These are phyloP conservation scores for Drosophila nikananu DNA, from an alignment of 1,140 invertebrate genomes.

Conservation along the genomic window DNA sequence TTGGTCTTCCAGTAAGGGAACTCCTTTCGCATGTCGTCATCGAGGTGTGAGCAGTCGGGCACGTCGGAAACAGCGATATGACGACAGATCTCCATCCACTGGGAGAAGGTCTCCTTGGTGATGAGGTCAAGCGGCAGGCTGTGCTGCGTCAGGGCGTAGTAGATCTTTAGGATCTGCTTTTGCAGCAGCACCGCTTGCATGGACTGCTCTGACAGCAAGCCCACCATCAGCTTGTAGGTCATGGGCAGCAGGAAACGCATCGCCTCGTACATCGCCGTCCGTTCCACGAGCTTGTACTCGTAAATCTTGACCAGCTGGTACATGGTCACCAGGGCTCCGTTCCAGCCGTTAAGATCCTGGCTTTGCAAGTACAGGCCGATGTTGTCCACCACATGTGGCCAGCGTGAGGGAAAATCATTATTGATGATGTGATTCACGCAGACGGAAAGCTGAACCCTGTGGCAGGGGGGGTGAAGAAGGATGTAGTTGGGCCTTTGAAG, in stretches of 20 bases:
- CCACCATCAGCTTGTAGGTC: constrained; percentile 94
- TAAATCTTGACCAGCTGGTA: constrained; percentile 98
- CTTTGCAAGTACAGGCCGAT: constrained; percentile 89
- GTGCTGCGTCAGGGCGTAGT: constrained; percentile 96
- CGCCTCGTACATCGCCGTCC: constrained; percentile 95
- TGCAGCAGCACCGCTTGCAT: constrained; percentile 95
- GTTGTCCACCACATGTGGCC: constrained; percentile 98
- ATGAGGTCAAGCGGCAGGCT: constrained; percentile 95
- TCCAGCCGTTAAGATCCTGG: constrained; percentile 93
- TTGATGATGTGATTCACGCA: constrained; percentile 97
- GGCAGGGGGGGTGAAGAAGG: constrained; percentile 36
- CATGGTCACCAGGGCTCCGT: constrained; percentile 95
- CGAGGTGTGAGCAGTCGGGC: constrained; percentile 91
- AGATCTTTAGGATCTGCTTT: constrained; percentile 99
- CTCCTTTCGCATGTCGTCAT: constrained; percentile 95
- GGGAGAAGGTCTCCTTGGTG: constrained; percentile 94
- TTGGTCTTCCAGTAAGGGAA: constrained; percentile 99
- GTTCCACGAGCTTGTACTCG: constrained; percentile 97
- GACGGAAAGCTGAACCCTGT: constrained; percentile 95
- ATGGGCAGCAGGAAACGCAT: constrained; percentile 97
- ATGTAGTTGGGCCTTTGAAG: neutral
- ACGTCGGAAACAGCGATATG: constrained; percentile 93
- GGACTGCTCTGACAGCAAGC: constrained; percentile 93
- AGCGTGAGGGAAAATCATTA: constrained; percentile 97
- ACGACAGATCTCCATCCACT: constrained; percentile 98